These are phyloP conservation scores for Halcyon senegalensis DNA, from an alignment of 2,113 vertebrate genomes.

Conservation along the genomic window DNA sequence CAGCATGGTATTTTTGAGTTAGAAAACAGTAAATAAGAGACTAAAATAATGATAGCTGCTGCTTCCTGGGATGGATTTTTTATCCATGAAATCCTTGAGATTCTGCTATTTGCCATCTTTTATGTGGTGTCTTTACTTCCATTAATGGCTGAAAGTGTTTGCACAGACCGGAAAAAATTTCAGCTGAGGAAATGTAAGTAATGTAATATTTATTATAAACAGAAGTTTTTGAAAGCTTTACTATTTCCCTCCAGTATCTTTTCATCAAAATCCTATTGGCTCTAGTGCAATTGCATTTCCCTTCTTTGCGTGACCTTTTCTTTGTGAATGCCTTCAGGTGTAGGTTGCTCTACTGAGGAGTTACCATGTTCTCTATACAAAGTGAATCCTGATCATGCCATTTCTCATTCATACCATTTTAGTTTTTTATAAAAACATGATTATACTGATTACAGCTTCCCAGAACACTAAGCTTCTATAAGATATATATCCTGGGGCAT, in stretches of 20 bases:
- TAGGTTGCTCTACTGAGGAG: not conserved
- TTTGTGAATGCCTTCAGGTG: not conserved
- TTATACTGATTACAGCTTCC: not conserved
- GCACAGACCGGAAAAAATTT: slow-evolving; percentile 21
- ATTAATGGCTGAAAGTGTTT: slow-evolving; percentile 66
- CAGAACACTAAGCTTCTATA: not conserved
- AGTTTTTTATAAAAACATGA: not conserved
- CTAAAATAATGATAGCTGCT: slow-evolving; percentile 36
- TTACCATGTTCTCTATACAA: not conserved
- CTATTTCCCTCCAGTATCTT: not conserved
- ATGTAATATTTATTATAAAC: not conserved
- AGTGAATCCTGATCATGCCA: not conserved
- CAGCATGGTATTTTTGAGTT: not conserved
- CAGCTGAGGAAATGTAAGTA: slow-evolving; percentile 70
- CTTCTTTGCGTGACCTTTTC: not conserved
- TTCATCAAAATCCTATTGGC: not conserved
- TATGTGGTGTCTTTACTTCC: slow-evolving; percentile 56
- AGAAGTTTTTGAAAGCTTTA: not conserved
- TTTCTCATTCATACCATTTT: not conserved
- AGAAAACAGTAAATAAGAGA: not conserved
- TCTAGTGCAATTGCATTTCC: not conserved
- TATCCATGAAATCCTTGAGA: slow-evolving; percentile 4
- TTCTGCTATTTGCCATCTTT: slow-evolving; percentile 68
- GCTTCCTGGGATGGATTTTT: slow-evolving; percentile 9
- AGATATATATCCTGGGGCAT: not conserved